Conservation (phyloP, 2,113 vertebrate genomes). For the Toxostoma redivivum region DNA sequence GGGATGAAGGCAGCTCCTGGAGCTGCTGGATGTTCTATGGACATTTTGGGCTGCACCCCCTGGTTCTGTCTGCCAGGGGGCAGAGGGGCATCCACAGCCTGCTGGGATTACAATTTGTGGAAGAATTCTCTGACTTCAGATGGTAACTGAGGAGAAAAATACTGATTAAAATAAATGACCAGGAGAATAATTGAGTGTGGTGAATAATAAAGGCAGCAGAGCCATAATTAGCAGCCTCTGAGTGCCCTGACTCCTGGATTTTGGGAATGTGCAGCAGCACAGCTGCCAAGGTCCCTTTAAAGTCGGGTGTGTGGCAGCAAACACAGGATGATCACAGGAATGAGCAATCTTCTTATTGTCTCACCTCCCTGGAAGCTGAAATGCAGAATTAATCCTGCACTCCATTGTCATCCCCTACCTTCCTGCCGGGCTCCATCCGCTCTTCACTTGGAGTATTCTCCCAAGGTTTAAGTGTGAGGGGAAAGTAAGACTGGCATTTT, state of each 20-base stretch:
- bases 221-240: not conserved
- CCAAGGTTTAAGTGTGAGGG: not conserved
- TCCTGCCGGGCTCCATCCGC: not conserved
- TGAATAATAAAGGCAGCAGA: not conserved
- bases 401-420: not conserved
- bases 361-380: not conserved
- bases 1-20: not conserved
- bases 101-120: not conserved
- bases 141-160: not conserved
- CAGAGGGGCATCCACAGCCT: not conserved
- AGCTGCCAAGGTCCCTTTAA: conserved; percentile 15
- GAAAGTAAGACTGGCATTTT: not conserved
- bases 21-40: rapidly evolving
- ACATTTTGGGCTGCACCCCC: rapidly evolving
- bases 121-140: not conserved
- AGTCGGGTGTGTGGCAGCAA: not conserved
- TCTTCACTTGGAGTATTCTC: not conserved
- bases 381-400: not conserved
- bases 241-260: not conserved
- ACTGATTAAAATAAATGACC: not conserved
- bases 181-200: not conserved
- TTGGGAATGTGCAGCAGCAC: not conserved
- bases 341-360: not conserved
- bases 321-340: not conserved
- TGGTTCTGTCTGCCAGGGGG: not conserved